These are phyloP conservation scores for Synchiropus splendidus DNA, from an alignment of 2,113 vertebrate species.

Conservation along the genomic window DNA sequence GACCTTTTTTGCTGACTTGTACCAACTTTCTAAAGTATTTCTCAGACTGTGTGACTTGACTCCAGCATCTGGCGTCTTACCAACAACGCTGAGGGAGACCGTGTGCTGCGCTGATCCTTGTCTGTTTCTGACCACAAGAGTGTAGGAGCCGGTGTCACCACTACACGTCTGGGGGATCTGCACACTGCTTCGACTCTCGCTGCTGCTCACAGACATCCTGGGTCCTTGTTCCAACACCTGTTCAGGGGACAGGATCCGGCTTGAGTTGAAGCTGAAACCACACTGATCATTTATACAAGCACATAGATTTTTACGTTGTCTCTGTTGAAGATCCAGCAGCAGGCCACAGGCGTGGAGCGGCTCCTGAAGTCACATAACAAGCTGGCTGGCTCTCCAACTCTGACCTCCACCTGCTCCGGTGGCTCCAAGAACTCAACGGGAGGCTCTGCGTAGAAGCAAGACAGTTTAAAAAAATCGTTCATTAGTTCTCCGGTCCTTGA, in stretches of 20 bases:
- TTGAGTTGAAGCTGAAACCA: no score
- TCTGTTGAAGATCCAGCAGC: conserved; percentile 70
- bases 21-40: no score
- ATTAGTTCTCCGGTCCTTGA: no score
- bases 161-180: conserved; percentile 42
- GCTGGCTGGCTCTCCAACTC: conserved; percentile 44
- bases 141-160: conserved; percentile 60
- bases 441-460: conserved; percentile 31
- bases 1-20: no score
- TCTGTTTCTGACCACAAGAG: conserved; percentile 47
- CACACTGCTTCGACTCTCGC: conserved; percentile 35
- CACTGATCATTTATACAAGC: no score
- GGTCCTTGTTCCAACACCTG: conserved; percentile 43
- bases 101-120: conserved; percentile 57
- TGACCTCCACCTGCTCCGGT: conserved; percentile 56
- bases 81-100: conserved; percentile 56
- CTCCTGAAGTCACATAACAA: conserved; percentile 58
- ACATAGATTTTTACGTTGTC: conserved; percentile 65
- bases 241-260: neutral
- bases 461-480: no score
- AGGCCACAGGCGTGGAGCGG: conserved; percentile 58
- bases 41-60: no score
- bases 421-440: conserved; percentile 54
- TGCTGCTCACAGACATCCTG: conserved; percentile 36
- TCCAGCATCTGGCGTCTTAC: no score